Base-by-base conservation (phyloP, 2,888 invertebrate species). In the Syritta pipiens region DNA sequence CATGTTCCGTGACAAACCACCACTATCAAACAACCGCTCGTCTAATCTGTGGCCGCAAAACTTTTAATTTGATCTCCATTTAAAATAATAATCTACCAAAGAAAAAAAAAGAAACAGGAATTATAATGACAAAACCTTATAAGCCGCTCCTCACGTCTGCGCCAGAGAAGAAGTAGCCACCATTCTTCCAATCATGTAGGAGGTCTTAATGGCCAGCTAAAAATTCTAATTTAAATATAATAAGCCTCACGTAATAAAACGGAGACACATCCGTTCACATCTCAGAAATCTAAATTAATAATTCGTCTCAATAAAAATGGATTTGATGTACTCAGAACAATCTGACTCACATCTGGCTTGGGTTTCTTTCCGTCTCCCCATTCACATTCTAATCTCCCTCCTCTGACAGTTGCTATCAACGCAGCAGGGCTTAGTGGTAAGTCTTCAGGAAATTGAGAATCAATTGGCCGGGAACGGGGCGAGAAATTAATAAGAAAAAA, bases 381-480 rank as follows among this genome's bases (percentile, higher is more conserved):
- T 65, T 65, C 44, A 32, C 22, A 46, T 10, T 19, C 9, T 19
- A 53, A 44, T 32, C 44, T 12, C 44, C 53, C 12, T 26, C n/a
- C n/a, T n/a, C n/a, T 42, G 53, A 53, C 22, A 65, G 5, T 32
- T 19, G 17, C 12, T 49, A 19, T 24, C 40, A 32, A 20, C 14
- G 20, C 51, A 32, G 30, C 30, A 10, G 42, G 19, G 24, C 24
- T 65, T 44, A 53, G 12, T 24, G 19, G 17, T 12, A 35, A 51
- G 24, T 53, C 65, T 53, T 30, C 26, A 20, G 65, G 53, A 65
- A 65, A 65, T 65, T 51, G 42, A 51, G 51, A 63, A 40, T 42
- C n/a, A n/a, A 53, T 24, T 14, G n/a, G 30, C 35, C 12, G 4
- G 5, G 26, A 19, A 14, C n/a, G 6, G n/a, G n/a, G 6, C 9